phyloP scores from a whole-genome alignment of 2,113 vertebrate species.

The Blennius ocellaris region DNA sequence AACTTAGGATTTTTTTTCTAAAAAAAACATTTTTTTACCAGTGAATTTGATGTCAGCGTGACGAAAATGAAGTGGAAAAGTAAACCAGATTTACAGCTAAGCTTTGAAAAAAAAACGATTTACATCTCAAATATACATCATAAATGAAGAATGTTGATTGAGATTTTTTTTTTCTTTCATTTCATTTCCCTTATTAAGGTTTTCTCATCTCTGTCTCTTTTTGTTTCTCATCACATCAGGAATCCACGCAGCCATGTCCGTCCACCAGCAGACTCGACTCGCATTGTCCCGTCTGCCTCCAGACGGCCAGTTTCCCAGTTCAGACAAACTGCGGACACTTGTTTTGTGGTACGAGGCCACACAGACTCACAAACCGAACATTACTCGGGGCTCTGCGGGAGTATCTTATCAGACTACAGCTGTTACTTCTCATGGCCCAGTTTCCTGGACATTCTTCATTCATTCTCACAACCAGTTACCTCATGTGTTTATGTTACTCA shows the following conservation, averaged over 20 bases:
- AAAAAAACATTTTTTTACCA: too few relatives aligned
- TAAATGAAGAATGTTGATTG: too few relatives aligned
- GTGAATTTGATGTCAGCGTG: too few relatives aligned
- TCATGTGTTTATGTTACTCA: conserved; percentile 18
- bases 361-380: conserved; percentile 3
- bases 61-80: too few relatives aligned
- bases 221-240: conserved; percentile 66
- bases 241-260: conserved; percentile 61
- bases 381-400: background rate
- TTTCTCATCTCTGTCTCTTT: background rate
- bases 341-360: conserved; percentile 83
- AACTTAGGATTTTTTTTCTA: too few relatives aligned
- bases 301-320: conserved; percentile 82
- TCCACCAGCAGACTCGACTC: conserved; percentile 70
- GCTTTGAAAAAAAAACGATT: too few relatives aligned
- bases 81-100: too few relatives aligned
- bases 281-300: conserved; percentile 87
- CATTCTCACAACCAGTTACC: background rate
- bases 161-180: background rate
- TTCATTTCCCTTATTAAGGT: background rate
- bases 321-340: conserved; percentile 89
- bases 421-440: background rate
- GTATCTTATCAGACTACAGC: background rate
- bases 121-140: too few relatives aligned
- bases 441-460: background rate